These are phyloP conservation scores for Luperina nickerlii DNA, from an alignment of 2,888 invertebrate species.

Conservation along the genomic window DNA sequence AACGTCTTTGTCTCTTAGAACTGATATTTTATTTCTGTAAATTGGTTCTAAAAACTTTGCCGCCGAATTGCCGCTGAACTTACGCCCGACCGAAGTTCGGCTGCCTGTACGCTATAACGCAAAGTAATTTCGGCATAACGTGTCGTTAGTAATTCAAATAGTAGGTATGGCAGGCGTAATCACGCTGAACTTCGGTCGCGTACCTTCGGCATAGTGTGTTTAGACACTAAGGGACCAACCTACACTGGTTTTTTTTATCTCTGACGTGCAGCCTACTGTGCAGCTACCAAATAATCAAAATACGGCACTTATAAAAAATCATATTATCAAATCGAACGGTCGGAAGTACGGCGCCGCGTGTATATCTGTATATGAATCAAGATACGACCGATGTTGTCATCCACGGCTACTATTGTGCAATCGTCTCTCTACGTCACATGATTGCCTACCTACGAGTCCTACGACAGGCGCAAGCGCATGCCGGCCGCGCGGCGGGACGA, in stretches of 20 bases:
- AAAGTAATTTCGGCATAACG: too few species aligned
- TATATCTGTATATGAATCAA: neutral
- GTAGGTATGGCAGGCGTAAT: too few species aligned
- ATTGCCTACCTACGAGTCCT: constrained; percentile 5
- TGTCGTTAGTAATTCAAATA: too few species aligned
- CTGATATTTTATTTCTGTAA: too few species aligned
- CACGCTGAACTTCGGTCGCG: too few species aligned
- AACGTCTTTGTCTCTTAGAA: too few species aligned
- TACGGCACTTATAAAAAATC: neutral
- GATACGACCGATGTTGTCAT: constrained; percentile 26
- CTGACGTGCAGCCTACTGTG: neutral
- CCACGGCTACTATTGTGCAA: constrained; percentile 31
- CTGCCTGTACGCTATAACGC: too few species aligned
- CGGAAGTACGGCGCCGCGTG: constrained; percentile 28
- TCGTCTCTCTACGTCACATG: constrained; percentile 23
- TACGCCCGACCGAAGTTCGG: too few species aligned
- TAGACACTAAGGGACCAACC: too few species aligned
- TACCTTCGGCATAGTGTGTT: too few species aligned
- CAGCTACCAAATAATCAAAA: neutral
- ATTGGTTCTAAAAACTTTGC: too few species aligned
- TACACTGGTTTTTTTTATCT: neutral
- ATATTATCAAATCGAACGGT: neutral
- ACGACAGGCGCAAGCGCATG: constrained; percentile 21
- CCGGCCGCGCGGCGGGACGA: constrained; percentile 26
- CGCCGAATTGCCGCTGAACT: too few species aligned